These are phyloP conservation scores for Philhelius pedissequus DNA, from an alignment of 2,888 invertebrate species.

Conservation along the genomic window DNA sequence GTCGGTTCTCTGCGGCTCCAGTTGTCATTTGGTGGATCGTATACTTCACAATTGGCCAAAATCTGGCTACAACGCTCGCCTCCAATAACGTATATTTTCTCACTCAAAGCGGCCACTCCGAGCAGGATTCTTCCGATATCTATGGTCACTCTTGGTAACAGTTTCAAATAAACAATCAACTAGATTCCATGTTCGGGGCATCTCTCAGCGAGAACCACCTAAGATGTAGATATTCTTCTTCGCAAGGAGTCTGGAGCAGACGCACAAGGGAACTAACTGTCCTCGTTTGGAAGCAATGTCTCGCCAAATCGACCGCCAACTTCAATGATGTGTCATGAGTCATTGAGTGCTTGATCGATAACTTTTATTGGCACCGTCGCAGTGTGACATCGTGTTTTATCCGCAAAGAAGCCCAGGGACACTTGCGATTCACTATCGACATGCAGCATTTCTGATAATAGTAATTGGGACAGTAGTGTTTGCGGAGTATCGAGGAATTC, in stretches of 20 bases:
- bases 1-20: constrained; percentile 85
- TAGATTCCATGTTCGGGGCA: constrained; percentile 86
- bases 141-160: constrained; percentile 93
- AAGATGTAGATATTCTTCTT: constrained; percentile 93
- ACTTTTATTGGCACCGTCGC: constrained; percentile 88
- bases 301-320: constrained; percentile 88
- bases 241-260: constrained; percentile 90
- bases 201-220: constrained; percentile 92
- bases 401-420: constrained; percentile 93
- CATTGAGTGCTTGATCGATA: constrained; percentile 87
- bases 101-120: constrained; percentile 90
- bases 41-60: constrained; percentile 91
- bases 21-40: constrained; percentile 84
- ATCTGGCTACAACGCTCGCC: constrained; percentile 95
- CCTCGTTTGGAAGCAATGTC: constrained; percentile 88
- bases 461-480: constrained; percentile 86
- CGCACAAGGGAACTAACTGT: constrained; percentile 86
- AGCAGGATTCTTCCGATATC: constrained; percentile 91
- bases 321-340: constrained; percentile 90
- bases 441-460: constrained; percentile 91
- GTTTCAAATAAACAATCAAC: constrained; percentile 90
- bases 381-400: constrained; percentile 88
- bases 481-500: constrained; percentile 92
- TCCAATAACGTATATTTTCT: constrained; percentile 93
- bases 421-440: constrained; percentile 95